phyloP scores from a whole-genome alignment of 1,140 invertebrate species.

The Drosophila kanapiae region DNA sequence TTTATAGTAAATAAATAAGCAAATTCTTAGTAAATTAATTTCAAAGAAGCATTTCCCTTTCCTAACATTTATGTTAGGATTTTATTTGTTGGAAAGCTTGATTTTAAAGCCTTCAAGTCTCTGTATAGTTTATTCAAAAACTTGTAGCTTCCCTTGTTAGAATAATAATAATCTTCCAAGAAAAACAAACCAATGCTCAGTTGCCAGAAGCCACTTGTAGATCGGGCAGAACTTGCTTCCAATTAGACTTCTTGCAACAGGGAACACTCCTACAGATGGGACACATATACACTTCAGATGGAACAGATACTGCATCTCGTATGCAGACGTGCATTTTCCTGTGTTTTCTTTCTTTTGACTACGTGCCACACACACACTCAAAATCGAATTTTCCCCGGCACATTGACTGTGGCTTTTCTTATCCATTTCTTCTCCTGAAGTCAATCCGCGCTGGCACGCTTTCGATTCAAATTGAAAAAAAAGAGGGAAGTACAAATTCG shows the following conservation, averaged over 20 bases:
- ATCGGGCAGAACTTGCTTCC: slow-evolving; percentile 4
- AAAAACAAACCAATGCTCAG: not conserved
- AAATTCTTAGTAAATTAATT: not conserved
- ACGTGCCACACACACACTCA: slow-evolving; percentile 38
- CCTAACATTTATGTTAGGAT: not conserved
- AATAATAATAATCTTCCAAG: not conserved
- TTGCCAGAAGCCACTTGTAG: not conserved
- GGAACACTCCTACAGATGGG: not conserved
- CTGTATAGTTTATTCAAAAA: not conserved
- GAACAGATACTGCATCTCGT: slow-evolving; percentile 10
- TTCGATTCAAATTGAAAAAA: slow-evolving; percentile 63
- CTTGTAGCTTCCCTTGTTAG: no score
- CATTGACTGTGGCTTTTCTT: slow-evolving; percentile 30
- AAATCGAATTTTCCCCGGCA: slow-evolving; percentile 25
- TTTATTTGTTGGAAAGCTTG: no score
- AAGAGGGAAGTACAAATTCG: not conserved
- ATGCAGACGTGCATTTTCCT: slow-evolving; percentile 33
- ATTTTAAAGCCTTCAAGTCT: not conserved
- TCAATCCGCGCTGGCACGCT: slow-evolving; percentile 7
- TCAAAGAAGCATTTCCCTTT: no score
- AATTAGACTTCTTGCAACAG: not conserved
- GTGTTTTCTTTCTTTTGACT: slow-evolving; percentile 3
- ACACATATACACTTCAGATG: not conserved
- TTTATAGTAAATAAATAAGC: not conserved
- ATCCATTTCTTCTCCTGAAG: slow-evolving; percentile 4